A percentile compares a stretch with the other conserved stretches of the same genome.
phyloP scores from a whole-genome alignment of 2,888 invertebrate genomes.

The Brenthis hecate region DNA sequence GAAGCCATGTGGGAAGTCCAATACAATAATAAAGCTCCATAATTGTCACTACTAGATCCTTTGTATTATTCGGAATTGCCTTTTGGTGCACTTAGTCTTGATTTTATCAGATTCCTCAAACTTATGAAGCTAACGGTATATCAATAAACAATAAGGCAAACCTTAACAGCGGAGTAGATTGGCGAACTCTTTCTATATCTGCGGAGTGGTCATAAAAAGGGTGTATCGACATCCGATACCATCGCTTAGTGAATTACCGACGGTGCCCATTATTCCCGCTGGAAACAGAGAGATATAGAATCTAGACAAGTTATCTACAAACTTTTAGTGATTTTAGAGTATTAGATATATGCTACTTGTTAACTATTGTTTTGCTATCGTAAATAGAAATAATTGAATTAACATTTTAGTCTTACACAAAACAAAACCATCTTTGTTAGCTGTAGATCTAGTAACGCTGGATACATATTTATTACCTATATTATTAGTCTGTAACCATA shows the following conservation, averaged over 20 bases:
- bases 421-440: background rate
- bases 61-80: background rate
- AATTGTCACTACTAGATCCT: conserved; percentile 5
- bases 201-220: conserved; percentile 71
- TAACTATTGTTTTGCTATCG: too few relatives aligned
- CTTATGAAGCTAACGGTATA: conserved; percentile 30
- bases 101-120: conserved; percentile 20
- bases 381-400: too few relatives aligned
- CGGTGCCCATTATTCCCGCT: conserved; percentile 65
- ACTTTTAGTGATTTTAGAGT: too few relatives aligned
- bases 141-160: conserved; percentile 30
- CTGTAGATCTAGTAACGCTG: background rate
- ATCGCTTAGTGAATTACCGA: conserved; percentile 76
- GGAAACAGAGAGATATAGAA: conserved; percentile 45
- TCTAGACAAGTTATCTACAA: conserved; percentile 48
- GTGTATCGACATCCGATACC: conserved; percentile 73
- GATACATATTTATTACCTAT: conserved; percentile 8
- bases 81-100: conserved; percentile 15
- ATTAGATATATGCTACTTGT: too few relatives aligned
- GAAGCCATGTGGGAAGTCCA: background rate
- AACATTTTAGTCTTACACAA: too few relatives aligned
- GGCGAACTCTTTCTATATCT: conserved; percentile 65
- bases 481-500: conserved; percentile 15
- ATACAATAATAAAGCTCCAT: background rate
- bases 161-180: conserved; percentile 48